Evolutionary conservation across 2,797 vertebrate genomes (phyloP), one percentile per base, ranked within the genome.

Genomic region (Centroberyx gerrardi): DNA sequence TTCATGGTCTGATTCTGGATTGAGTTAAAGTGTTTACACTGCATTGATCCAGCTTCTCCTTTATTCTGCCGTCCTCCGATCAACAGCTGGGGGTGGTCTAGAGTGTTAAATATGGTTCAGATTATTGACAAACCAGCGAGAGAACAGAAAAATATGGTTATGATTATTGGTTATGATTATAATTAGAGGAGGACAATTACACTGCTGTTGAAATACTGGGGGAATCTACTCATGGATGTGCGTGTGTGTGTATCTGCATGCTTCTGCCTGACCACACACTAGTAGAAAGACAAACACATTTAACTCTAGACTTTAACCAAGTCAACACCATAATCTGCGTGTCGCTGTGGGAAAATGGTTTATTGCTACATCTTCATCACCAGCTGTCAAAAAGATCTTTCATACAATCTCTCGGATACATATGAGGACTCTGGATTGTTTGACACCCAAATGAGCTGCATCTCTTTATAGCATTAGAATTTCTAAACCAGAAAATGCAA

Each of bases 161-260:
- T 51, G 49, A 51, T 51, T 51, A 51, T 51, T 51, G 49, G n/a
- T 51, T 51, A 51, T 51, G 49, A 51, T 51, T 51, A 22, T 51
- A 51, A 51, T 51, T 51, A 51, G 33, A 33, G 33, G 33, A 33
- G 33, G 33, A 33, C 33, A 33, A 33, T 33, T 33, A 33, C 33
- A 33, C 33, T 33, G 33, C 33, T 33, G 33, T 33, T 33, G 49
- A 51, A 51, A 51, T 51, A 51, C 48, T n/a, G 15, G 6, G 22
- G 49, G 49, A 51, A 18, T 33, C 33, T 33, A 33, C 33, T 5
- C 3, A 33, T n/a, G 48, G 6, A 18, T n/a, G 17, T 51, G 17
- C 3, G 49, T 51, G 49, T n/a, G n/a, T n/a, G 48, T 2, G 48
- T n/a, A 17, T 48, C 13, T 48, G 15, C 17, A 17, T 48, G 13